phyloP scores from a whole-genome alignment of 2,888 invertebrate genomes.

The Drosophila birchii region DNA sequence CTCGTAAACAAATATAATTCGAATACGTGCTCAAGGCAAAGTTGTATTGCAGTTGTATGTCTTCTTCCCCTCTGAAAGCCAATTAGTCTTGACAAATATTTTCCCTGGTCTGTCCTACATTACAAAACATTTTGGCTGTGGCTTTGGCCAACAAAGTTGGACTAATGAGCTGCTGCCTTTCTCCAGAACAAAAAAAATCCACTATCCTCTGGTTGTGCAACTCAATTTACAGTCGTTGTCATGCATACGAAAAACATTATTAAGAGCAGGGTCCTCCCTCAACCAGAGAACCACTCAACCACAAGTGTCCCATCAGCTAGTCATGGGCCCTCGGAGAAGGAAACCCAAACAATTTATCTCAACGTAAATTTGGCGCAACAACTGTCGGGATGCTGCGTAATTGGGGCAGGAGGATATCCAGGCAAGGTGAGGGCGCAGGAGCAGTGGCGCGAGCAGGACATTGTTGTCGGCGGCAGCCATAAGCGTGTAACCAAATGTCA shows the following conservation, averaged over 20 bases:
- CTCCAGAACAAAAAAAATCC: background rate
- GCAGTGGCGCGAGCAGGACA: constrained; percentile 15
- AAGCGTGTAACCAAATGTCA: constrained; percentile 64
- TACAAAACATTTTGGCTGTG: constrained; percentile 14
- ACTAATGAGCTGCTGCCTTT: constrained; percentile 49
- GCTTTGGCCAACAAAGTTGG: constrained; percentile 25
- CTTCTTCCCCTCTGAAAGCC: background rate
- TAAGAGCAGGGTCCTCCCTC: constrained; percentile 29
- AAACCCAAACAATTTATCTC: constrained; percentile 61
- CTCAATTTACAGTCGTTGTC: constrained; percentile 53
- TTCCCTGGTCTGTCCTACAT: constrained; percentile 1
- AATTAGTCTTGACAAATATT: constrained; percentile 27
- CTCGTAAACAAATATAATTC: constrained; percentile 3
- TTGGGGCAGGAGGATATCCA: constrained; percentile 13
- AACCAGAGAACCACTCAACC: constrained; percentile 32
- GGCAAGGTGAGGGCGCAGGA: constrained; percentile 8
- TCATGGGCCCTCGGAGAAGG: constrained; percentile 23
- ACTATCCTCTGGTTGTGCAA: constrained; percentile 20
- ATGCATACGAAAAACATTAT: constrained; percentile 62
- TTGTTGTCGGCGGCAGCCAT: constrained; percentile 42
- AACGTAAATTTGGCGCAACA: constrained; percentile 51
- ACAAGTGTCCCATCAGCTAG: constrained; percentile 43
- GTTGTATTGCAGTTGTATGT: background rate
- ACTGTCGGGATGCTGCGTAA: constrained; percentile 47
- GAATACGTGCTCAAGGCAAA: background rate